phyloP scores from a whole-genome alignment of 2,113 vertebrate genomes.

The Peromyscus leucopus region DNA sequence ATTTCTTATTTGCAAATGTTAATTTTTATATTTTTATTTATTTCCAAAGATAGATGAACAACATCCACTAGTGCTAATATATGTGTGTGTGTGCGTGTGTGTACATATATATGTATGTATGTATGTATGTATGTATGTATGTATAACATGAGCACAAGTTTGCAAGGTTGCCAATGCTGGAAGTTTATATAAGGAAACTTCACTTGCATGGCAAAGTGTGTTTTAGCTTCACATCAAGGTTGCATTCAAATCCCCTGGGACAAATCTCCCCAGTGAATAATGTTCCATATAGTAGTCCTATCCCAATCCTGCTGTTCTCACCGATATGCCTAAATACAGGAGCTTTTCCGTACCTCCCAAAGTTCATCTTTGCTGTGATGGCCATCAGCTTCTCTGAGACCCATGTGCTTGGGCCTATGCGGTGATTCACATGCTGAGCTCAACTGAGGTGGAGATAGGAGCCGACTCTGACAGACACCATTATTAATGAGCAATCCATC shows the following conservation, averaged over 20 bases:
- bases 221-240: conserved; percentile 11
- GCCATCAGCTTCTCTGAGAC: neutral
- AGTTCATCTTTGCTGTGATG: neutral
- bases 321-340: neutral
- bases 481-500: neutral
- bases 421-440: neutral
- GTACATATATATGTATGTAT: no score
- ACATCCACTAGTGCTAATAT: neutral
- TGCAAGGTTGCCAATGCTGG: neutral
- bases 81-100: no score
- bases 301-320: neutral
- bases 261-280: neutral
- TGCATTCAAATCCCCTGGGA: neutral
- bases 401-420: neutral
- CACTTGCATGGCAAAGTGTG: neutral
- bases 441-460: neutral
- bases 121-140: neutral
- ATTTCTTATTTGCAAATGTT: conserved; percentile 13
- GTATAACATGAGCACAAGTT: neutral
- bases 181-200: conserved; percentile 32
- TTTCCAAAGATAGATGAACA: neutral
- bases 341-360: neutral
- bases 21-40: conserved; percentile 25
- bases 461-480: neutral
- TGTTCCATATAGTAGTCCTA: neutral